These are phyloP conservation scores for Acrocyrtus sp. DNA, from an alignment of 2,888 invertebrate genomes.

Conservation along the genomic window DNA sequence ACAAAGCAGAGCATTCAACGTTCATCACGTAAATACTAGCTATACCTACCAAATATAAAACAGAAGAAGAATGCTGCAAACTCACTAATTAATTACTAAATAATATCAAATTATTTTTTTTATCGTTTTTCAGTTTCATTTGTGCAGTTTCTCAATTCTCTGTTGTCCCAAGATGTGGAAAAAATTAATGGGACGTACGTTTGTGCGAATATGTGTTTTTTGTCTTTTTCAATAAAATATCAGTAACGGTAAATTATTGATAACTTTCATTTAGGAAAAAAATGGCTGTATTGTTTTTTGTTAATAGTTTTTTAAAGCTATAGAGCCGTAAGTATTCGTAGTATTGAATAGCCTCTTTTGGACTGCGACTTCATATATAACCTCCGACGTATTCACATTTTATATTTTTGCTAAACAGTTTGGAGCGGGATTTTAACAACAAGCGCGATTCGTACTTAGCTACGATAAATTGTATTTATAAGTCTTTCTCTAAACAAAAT, in stretches of 20 bases:
- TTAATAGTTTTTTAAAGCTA: background rate
- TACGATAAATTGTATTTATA: too few species aligned
- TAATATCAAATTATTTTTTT: background rate
- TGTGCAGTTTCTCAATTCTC: too few species aligned
- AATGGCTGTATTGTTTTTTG: background rate
- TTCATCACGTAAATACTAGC: background rate
- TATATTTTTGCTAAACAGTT: too few species aligned
- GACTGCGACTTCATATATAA: slow-evolving; percentile 31
- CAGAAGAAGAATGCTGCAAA: background rate
- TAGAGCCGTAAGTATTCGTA: background rate
- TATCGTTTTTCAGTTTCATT: background rate
- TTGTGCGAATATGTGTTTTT: slow-evolving; percentile 2
- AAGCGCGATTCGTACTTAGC: too few species aligned
- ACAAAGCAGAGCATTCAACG: slow-evolving; percentile 4
- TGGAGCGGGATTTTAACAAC: too few species aligned
- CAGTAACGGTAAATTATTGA: background rate
- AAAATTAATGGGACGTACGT: background rate
- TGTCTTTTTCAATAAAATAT: background rate
- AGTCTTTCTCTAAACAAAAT: too few species aligned
- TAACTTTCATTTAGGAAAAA: background rate
- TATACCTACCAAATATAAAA: background rate
- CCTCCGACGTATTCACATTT: slow-evolving; percentile 47
- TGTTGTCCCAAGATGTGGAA: too few species aligned
- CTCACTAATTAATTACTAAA: background rate
- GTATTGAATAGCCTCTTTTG: background rate